phyloP scores from a whole-genome alignment of 2,888 invertebrate genomes.

The Chirona hameri region DNA sequence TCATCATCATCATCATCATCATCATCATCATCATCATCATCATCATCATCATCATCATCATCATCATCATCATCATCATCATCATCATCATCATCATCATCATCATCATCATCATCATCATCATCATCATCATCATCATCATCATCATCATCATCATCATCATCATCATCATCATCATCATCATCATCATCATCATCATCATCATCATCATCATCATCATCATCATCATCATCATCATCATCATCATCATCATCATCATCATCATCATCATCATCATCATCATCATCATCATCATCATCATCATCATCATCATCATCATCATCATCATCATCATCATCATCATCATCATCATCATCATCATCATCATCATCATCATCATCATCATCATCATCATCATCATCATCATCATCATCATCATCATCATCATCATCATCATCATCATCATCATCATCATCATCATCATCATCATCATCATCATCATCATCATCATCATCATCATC shows the following conservation, averaged over 20 bases:
- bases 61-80: too few relatives aligned
- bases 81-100: too few relatives aligned
- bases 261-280: too few relatives aligned
- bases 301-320: too few relatives aligned
- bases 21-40: slow-evolving; percentile 30
- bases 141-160: too few relatives aligned
- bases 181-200: slow-evolving; percentile 29
- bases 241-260: too few relatives aligned
- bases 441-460: slow-evolving; percentile 31
- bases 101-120: too few relatives aligned
- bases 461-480: slow-evolving; percentile 30
- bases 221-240: too few relatives aligned
- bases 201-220: slow-evolving; percentile 31
- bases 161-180: slow-evolving; percentile 28
- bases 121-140: too few relatives aligned
- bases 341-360: slow-evolving; percentile 31
- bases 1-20: slow-evolving; percentile 32
- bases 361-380: slow-evolving; percentile 31
- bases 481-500: slow-evolving; percentile 7
- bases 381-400: slow-evolving; percentile 31
- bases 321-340: slow-evolving; percentile 31
- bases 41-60: too few relatives aligned
- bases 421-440: slow-evolving; percentile 32
- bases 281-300: too few relatives aligned
- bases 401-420: slow-evolving; percentile 32